Base-by-base conservation (phyloP, 2,888 invertebrate genomes). In the Aporophyla lueneburgensis region DNA sequence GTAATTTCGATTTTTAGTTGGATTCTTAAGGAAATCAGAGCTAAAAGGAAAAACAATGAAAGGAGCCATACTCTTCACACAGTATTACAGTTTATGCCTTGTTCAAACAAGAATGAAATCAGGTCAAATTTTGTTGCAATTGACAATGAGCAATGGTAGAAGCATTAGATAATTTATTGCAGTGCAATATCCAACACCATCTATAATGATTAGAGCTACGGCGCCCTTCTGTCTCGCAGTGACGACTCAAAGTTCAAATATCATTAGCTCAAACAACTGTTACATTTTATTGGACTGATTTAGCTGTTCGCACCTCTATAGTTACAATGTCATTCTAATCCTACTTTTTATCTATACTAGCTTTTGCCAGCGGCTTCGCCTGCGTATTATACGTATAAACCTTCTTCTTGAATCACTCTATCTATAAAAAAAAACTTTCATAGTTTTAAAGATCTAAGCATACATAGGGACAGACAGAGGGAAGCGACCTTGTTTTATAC, bases 141-240 rank as follows among this genome's bases (percentile, higher is more conserved):
- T 62, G 74, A 80, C 71, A 77, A 76, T 68, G 78, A 85, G 84
- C 77, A 80, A 77, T 85, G 73, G 76, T 75, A 76, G 74, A 74
- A 77, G 61, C 76, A 65, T 75, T 74, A 89, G 91, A 92, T 85
- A 69, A 81, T 83, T 91, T 90, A 92, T 93, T 87, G 82, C 80
- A 69, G 76, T 74, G 91, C 92, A 93, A 93, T 93, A 93, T 92
- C 88, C 87, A 77, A 78, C 74, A 78, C 87, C 89, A 93, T 94
- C 91, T 89, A 93, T 93, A 91, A 91, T 91, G 90, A 92, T 94
- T 93, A 93, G 82, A 53, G 78, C 27, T 75, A 78, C 76, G 81
- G 87, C 88, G 88, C 90, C 88, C 90, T 88, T 87, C 88, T 82
- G 87, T 88, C 89, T 89, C 83, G 78, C 78, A 78, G 74, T 86